Evolutionary conservation across 2,888 invertebrate genomes (phyloP), one percentile per base, ranked within the genome.

Genomic region (Megalurothrips usitatus): DNA sequence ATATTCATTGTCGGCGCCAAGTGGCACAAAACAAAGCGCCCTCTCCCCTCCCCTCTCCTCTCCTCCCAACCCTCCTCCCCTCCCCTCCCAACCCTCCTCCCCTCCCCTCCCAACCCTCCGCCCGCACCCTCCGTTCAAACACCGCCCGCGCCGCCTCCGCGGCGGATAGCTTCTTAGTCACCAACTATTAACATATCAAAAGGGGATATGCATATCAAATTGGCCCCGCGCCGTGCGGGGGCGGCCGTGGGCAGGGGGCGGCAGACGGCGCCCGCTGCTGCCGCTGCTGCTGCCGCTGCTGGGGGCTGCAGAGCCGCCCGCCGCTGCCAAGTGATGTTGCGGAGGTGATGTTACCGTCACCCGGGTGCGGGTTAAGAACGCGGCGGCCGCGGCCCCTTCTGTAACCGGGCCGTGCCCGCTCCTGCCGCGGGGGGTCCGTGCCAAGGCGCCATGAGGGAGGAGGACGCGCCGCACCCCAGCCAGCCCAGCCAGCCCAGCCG

Each of bases 171-270:
- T 75, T 75, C 68, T 75, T 75, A 75, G 68, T 75, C 68, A 26
- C 68, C 68, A 75, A 75, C 68, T 75, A 75, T 75, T 75, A 75
- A 75, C 68, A 75, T 75, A 75, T 75, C 68, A 75, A 75, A 75
- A 75, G 68, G 26, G 68, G 68, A 75, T 75, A 26, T 75, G 68
- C 68, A 75, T 75, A 75, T 75, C 26, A 75, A 75, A 75, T 75
- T 75, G 68, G 34, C 68, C 68, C 23, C 68, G 19, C 58, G 17
- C 58, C 12, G 58, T 52, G 17, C 68, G 68, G 68, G 26, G 23
- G 26, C 26, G 68, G 68, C 19, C 68, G 63, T 9, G 68, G 68
- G 68, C 8, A 2, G 68, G 68, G 68, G 68, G 10, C 0, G 68
- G 68, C 52, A 52, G 52, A 12, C 52, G 52, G 58, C 58, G 14